Evolutionary conservation across 1,140 invertebrate species (phyloP).

Genomic region (Brachionus asplanchnoidis): DNA sequence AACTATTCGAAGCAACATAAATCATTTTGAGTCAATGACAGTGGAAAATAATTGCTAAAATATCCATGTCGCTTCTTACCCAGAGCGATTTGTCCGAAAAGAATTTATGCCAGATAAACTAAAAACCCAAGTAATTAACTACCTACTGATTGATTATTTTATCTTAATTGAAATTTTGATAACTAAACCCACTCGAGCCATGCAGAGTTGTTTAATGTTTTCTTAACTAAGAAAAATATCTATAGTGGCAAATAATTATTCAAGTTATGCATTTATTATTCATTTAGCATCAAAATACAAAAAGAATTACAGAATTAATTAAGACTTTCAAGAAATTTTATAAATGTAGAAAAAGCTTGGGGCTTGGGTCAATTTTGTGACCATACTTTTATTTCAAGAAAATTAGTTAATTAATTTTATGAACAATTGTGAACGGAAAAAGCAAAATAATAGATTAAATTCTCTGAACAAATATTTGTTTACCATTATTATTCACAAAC

Average conservation of each 20-base stretch:
- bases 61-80: neutral
- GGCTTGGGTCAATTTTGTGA: too few species aligned
- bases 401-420: too few species aligned
- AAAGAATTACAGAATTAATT: neutral
- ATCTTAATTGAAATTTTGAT: neutral
- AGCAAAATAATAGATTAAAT: too few species aligned
- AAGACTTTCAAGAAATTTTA: neutral
- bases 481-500: too few species aligned
- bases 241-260: neutral
- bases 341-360: neutral
- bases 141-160: constrained; percentile 2
- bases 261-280: neutral
- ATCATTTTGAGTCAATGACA: neutral
- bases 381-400: neutral
- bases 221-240: neutral
- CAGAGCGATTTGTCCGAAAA: neutral
- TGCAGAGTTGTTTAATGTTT: neutral
- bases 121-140: neutral
- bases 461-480: too few species aligned
- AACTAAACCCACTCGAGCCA: neutral
- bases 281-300: neutral
- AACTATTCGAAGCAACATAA: neutral
- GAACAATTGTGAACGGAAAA: too few species aligned
- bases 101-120: neutral
- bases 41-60: neutral